These are phyloP conservation scores for Stenchaetothrips biformis DNA, from an alignment of 2,888 invertebrate species.

Conservation along the genomic window DNA sequence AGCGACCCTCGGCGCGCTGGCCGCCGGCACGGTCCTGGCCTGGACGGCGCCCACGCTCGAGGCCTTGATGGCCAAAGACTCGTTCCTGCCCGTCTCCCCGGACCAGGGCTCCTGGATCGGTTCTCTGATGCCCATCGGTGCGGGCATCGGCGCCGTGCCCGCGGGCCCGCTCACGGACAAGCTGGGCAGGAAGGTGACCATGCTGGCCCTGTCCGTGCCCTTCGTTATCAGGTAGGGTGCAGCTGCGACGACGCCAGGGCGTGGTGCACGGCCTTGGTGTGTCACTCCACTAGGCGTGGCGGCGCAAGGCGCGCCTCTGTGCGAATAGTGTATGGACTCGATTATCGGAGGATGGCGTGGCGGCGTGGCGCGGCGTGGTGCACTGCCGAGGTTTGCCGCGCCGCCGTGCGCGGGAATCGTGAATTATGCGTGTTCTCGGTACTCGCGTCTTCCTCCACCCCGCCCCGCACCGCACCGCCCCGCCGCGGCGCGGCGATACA, in stretches of 20 bases:
- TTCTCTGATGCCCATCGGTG: conserved; percentile 67
- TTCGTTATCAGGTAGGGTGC: conserved; percentile 68
- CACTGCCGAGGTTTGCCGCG: too few species aligned
- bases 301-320: too few species aligned
- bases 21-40: conserved; percentile 37
- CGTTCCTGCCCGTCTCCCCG: conserved; percentile 48
- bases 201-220: conserved; percentile 60
- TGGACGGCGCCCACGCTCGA: conserved; percentile 43
- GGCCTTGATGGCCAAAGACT: conserved; percentile 36
- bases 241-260: conserved; percentile 49
- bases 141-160: conserved; percentile 65
- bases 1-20: conserved; percentile 35
- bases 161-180: conserved; percentile 63
- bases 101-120: conserved; percentile 65
- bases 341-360: too few species aligned
- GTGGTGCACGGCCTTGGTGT: too few species aligned
- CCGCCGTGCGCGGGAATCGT: too few species aligned
- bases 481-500: too few species aligned
- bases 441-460: too few species aligned
- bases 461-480: too few species aligned
- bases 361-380: too few species aligned
- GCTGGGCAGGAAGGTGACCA: conserved; percentile 68
- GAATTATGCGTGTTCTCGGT: too few species aligned
- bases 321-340: too few species aligned
- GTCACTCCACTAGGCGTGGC: too few species aligned